Evolutionary conservation across 2,888 invertebrate genomes (phyloP).

Genomic region (Drosophila rubida): DNA sequence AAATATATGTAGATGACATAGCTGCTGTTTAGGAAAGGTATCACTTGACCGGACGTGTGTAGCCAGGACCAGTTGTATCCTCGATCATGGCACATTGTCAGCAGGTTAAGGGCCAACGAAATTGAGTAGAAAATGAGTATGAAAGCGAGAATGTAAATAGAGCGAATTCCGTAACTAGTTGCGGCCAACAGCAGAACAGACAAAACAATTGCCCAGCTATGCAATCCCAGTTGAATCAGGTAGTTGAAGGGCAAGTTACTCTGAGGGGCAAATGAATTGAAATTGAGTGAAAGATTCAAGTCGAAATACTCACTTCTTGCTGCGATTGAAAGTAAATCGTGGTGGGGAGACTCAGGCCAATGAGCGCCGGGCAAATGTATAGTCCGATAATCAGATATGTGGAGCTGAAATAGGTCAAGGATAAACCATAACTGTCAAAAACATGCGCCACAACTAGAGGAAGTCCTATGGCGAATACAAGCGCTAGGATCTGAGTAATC

Average conservation of each 20-base stretch:
- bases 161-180: slow-evolving; percentile 73
- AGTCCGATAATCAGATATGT: slow-evolving; percentile 85
- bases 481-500: slow-evolving; percentile 71
- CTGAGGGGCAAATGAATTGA: slow-evolving; percentile 29
- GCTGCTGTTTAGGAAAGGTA: slow-evolving; percentile 85
- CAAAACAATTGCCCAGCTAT: slow-evolving; percentile 79
- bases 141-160: slow-evolving; percentile 76
- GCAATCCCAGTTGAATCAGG: slow-evolving; percentile 79
- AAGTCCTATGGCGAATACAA: slow-evolving; percentile 77
- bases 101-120: slow-evolving; percentile 72
- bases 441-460: slow-evolving; percentile 81
- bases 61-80: slow-evolving; percentile 68
- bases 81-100: slow-evolving; percentile 71
- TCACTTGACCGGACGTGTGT: slow-evolving; percentile 82
- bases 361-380: slow-evolving; percentile 80
- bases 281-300: not conserved
- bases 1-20: slow-evolving; percentile 85
- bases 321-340: slow-evolving; percentile 70
- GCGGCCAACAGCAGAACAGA: slow-evolving; percentile 61
- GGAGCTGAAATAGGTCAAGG: slow-evolving; percentile 87
- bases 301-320: slow-evolving; percentile 66
- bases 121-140: slow-evolving; percentile 77
- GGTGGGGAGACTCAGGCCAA: slow-evolving; percentile 76
- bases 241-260: slow-evolving; percentile 69
- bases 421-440: slow-evolving; percentile 83